These are phyloP conservation scores for Panagrolaimus sp. DNA, from an alignment of 1,140 invertebrate genomes.

Conservation along the genomic window DNA sequence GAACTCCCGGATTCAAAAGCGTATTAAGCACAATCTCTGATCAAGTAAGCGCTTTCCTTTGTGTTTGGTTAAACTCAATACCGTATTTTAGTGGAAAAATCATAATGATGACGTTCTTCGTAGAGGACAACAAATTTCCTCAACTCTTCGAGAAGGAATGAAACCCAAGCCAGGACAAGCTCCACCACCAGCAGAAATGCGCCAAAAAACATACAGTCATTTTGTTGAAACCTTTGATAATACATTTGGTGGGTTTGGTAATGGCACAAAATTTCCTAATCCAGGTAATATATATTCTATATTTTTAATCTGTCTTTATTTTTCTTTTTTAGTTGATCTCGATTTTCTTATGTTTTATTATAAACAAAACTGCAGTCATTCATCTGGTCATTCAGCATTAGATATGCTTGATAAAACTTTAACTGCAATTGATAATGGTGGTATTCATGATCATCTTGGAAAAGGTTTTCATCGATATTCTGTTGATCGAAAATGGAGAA, in stretches of 20 bases:
- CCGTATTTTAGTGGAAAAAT: slow-evolving; percentile 66
- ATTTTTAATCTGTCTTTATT: neutral
- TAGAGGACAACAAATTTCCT: slow-evolving; percentile 9
- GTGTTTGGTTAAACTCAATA: too few species aligned
- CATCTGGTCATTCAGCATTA: slow-evolving; percentile 63
- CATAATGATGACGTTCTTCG: neutral
- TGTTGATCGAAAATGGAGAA: slow-evolving; percentile 83
- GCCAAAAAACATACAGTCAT: too few species aligned
- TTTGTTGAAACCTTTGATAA: slow-evolving; percentile 66
- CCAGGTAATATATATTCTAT: slow-evolving; percentile 61
- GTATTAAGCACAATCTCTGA: too few species aligned
- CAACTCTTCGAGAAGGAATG: slow-evolving; percentile 22
- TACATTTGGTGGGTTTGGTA: slow-evolving; percentile 71
- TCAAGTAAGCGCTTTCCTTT: too few species aligned
- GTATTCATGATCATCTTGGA: slow-evolving; percentile 88
- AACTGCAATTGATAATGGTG: slow-evolving; percentile 78
- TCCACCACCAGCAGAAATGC: slow-evolving; percentile 54
- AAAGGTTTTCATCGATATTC: slow-evolving; percentile 85
- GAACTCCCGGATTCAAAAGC: too few species aligned
- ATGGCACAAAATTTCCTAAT: slow-evolving; percentile 87
- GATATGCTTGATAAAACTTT: slow-evolving; percentile 77
- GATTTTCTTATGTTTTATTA: too few species aligned
- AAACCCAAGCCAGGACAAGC: slow-evolving; percentile 44
- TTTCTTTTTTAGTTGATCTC: too few species aligned
- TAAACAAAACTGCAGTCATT: slow-evolving; percentile 2